Evolutionary conservation across 2,113 vertebrate genomes (phyloP), one percentile per base, ranked within the genome.

Genomic region (Catharus minimus): DNA sequence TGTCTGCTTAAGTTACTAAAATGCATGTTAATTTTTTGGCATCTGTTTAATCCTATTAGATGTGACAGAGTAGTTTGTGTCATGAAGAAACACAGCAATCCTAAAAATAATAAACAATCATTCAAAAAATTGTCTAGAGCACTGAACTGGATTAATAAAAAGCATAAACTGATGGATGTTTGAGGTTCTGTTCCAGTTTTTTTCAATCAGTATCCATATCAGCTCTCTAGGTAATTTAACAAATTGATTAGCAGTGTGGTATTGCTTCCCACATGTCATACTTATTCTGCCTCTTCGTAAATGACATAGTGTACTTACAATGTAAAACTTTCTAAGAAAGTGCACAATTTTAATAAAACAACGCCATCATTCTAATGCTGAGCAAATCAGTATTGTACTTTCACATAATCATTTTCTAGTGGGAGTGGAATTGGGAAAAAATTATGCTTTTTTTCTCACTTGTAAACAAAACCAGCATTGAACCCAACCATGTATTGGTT

Each of bases 401-500:
- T 52, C 26, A 55, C 2, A 2, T 67, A 2, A 39, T n/a, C 3
- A 46, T 55, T 75, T 76, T 47, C 13, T 44, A 75, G 33, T 38
- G 23, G 61, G 27, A 69, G 11, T 84, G 20, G 13, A 82, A 71
- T 38, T 91, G 22, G 13, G 24, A 26, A n/a, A 68, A 75, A 89
- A 27, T 64, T 6, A 27, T 82, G 56, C 6, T 86, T 93, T 83
- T 39, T 39, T 75, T 93, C 8, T 83, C 11, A 93, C 89, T 22
- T 77, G 77, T 50, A 57, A 71, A 92, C 43, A 87, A 58, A 66
- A 72, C 4, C 13, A 82, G 22, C 13, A 49, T 88, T 96, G 36
- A 95, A 88, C 81, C 93, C 56, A 55, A 11, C 19, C 85, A 1
- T 86, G 17, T 90, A 69, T 97, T 95, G 71, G 41, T 96, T 97